Conservation (phyloP, 2,888 invertebrate species). For the Eupithecia inturbata region DNA sequence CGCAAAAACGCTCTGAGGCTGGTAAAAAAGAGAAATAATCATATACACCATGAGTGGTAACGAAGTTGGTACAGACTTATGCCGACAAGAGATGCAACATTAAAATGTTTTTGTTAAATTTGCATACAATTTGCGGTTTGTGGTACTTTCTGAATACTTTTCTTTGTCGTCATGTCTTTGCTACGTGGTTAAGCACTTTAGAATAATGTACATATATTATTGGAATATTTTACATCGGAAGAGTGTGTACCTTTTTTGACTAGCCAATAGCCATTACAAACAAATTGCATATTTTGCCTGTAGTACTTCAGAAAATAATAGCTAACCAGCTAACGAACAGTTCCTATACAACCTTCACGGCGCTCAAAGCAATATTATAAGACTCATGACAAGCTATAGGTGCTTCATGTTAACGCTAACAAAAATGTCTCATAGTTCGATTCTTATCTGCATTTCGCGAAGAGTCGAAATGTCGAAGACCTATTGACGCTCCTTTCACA, state of each 20-base stretch:
- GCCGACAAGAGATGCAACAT: constrained; percentile 6
- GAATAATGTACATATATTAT: not conserved
- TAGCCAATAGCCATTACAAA: not conserved
- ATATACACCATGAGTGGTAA: constrained; percentile 2
- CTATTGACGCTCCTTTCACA: not conserved
- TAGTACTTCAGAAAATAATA: not conserved
- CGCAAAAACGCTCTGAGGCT: not conserved
- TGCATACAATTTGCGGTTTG: not conserved
- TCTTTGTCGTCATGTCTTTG: not conserved
- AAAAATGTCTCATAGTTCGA: not conserved
- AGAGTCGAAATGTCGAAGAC: not conserved
- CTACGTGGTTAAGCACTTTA: not conserved
- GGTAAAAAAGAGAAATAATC: not conserved
- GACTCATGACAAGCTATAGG: not conserved
- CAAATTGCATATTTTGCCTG: not conserved
- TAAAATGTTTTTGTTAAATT: constrained; percentile 2
- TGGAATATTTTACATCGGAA: constrained; percentile 1
- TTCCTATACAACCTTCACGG: not conserved
- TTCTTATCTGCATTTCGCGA: not conserved
- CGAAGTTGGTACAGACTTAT: not conserved
- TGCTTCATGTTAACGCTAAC: not conserved
- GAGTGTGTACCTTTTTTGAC: not conserved
- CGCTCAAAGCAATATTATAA: not conserved
- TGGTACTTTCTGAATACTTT: not conserved
- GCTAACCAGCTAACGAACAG: not conserved